Evolutionary conservation across 2,888 invertebrate species (phyloP), one percentile per base, ranked within the genome.

Genomic region (Machimus atricapillus): DNA sequence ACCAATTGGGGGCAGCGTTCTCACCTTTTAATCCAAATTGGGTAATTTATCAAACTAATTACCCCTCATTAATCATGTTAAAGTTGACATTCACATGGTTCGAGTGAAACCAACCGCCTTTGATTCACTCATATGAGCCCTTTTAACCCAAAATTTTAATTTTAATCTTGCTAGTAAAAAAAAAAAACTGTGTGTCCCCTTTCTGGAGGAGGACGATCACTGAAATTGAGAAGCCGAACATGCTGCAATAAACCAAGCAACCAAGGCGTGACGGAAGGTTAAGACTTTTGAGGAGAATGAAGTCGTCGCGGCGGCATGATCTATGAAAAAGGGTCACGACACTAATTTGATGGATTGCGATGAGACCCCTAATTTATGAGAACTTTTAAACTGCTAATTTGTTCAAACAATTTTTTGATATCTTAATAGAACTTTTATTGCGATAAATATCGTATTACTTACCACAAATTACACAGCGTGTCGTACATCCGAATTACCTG

Each of bases 31-130:
- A 88, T 86, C 86, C 90, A 90, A 90, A 90, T 90, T 90, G 89
- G 90, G 90, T 90, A 90, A 90, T 90, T 90, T 90, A 90, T 90
- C 91, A 90, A 90, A 87, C 89, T 90, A 90, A 90, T 90, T 90
- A 90, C 90, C 90, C 89, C 89, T 89, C 89, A 90, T 90, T 90
- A 90, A 90, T 90, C 90, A 90, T 90, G 90, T 56, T 7, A 37
- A 46, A 58, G 77, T 77, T 86, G 86, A 86, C 86, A 86, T 77
- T 34, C 76, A n/a, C 34, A 76, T 56, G 81, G 78, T 43, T 34
- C 27, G 78, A n/a, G 43, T 43, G 27, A 46, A 40, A 27, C 46
- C 46, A 40, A 19, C 16, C 43, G 81, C 56, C 52, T 56, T 81
- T 52, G 81, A 81, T 81, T 81, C 52, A 34, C 31, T 56, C 81